Percentiles rank a stretch among this genome's conserved stretches.
Conservation (phyloP, 2,113 vertebrate species). For the Ailuropoda melanoleuca region DNA sequence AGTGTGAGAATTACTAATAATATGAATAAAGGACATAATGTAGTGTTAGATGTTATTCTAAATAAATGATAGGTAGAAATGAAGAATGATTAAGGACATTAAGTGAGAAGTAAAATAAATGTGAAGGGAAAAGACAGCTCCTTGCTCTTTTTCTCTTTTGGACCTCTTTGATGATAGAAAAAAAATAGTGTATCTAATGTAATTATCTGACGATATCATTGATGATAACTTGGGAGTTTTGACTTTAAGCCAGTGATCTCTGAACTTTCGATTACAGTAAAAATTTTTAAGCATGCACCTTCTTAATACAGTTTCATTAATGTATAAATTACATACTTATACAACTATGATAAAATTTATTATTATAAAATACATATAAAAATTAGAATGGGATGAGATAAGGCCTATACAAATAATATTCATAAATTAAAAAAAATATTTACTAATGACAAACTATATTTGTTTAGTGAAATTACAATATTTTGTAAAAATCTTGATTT, state of each 20-base stretch:
- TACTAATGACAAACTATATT: background rate
- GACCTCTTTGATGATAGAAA: background rate
- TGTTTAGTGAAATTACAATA: background rate
- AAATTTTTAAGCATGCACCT: background rate
- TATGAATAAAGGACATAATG: background rate
- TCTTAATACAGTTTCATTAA: background rate
- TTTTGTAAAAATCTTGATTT: background rate
- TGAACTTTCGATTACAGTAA: background rate
- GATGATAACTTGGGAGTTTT: background rate
- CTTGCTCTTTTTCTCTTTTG: background rate
- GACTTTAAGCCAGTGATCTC: background rate
- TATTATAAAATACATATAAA: background rate
- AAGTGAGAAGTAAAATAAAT: background rate
- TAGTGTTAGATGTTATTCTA: background rate
- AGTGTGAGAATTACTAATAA: background rate
- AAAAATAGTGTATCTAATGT: background rate
- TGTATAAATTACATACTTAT: background rate
- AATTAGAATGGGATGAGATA: background rate
- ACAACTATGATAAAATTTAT: background rate
- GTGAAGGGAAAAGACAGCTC: background rate
- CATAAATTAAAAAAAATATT: background rate
- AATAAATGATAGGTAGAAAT: background rate
- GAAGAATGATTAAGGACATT: background rate
- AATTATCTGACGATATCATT: background rate
- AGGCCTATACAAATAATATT: background rate